Evolutionary conservation across 2,113 vertebrate genomes (phyloP).

Genomic region (Salvelinus namaycush): DNA sequence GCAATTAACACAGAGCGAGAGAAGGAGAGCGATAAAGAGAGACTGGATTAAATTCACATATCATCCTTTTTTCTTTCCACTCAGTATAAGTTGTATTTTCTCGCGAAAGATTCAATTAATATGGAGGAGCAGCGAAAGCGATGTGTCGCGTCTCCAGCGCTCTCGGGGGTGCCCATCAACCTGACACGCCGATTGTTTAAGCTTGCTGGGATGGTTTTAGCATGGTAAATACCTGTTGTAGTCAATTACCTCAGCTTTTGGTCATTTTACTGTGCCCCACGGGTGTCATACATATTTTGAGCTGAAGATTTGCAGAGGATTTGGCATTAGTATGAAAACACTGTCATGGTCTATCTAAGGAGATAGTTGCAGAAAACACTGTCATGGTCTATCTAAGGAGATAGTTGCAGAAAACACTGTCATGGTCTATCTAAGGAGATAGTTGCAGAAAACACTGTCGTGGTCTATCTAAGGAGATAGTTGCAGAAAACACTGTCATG

Average conservation of each 20-base stretch:
- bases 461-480: background rate
- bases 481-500: background rate
- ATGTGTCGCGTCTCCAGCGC: background rate
- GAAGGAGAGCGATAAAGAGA: background rate
- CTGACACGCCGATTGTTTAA: background rate
- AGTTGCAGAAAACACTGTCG: background rate
- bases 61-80: background rate
- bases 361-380: too few relatives aligned
- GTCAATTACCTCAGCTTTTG: slow-evolving; percentile 11
- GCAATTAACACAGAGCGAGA: slow-evolving; percentile 43
- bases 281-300: slow-evolving; percentile 24
- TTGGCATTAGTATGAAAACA: background rate
- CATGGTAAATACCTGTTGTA: slow-evolving; percentile 31
- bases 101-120: background rate
- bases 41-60: slow-evolving; percentile 22
- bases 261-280: slow-evolving; percentile 37
- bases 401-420: background rate
- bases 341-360: background rate
- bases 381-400: too few relatives aligned
- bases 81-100: background rate
- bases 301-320: background rate
- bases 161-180: background rate
- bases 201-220: slow-evolving; percentile 10
- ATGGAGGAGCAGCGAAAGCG: background rate
- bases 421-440: background rate